A percentile compares a stretch with the other conserved stretches of the same genome.
These are phyloP conservation scores for Coreoperca whiteheadi DNA, from an alignment of 2,113 vertebrate genomes.

Conservation along the genomic window DNA sequence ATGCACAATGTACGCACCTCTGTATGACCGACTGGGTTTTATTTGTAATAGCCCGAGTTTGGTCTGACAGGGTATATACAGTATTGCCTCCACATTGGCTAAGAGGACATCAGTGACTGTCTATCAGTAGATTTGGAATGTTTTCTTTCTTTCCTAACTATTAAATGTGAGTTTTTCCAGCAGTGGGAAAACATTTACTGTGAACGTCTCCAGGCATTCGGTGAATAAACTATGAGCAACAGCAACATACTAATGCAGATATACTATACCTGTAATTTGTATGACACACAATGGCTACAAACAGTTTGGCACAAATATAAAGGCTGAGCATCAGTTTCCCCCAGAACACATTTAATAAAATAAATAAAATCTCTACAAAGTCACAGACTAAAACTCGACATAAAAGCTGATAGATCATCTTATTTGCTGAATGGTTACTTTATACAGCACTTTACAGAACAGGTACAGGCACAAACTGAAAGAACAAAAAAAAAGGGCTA, in stretches of 20 bases:
- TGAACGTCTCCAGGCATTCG: constrained; percentile 59
- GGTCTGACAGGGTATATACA: constrained; percentile 38
- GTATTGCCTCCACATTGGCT: constrained; percentile 63
- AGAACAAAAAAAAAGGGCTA: constrained; percentile 45
- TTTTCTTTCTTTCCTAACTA: constrained; percentile 21
- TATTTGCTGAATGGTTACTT: constrained; percentile 79
- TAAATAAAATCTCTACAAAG: constrained; percentile 77
- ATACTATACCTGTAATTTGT: constrained; percentile 64
- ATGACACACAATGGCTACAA: constrained; percentile 78
- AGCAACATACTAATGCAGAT: constrained; percentile 69
- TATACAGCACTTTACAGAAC: constrained; percentile 83
- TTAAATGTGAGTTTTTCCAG: constrained; percentile 32
- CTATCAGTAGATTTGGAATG: constrained; percentile 59
- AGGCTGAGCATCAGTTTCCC: constrained; percentile 75
- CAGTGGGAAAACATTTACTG: constrained; percentile 42
- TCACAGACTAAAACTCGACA: constrained; percentile 80
- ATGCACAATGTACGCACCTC: constrained; percentile 53
- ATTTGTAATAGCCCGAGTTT: constrained; percentile 41
- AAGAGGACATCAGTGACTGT: constrained; percentile 60
- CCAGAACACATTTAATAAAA: constrained; percentile 70
- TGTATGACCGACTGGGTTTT: constrained; percentile 36
- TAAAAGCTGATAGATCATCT: constrained; percentile 73
- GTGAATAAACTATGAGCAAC: constrained; percentile 67
- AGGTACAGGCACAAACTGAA: constrained; percentile 82
- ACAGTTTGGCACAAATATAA: constrained; percentile 86